Evolutionary conservation across 2,797 vertebrate genomes (phyloP), one percentile per base, ranked within the genome.

Genomic region (Coilia nasus): DNA sequence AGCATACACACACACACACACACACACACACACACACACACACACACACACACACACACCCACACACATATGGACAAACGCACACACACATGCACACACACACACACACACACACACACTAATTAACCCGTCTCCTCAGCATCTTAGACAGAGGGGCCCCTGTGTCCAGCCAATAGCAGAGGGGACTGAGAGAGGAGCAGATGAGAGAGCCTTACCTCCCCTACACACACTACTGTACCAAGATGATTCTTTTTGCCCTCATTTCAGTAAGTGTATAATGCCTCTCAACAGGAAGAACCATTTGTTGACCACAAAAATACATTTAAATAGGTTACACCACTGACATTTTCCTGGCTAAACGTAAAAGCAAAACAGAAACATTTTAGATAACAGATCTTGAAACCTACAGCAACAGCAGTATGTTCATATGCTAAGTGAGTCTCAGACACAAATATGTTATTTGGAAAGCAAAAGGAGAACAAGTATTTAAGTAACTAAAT

Each of bases 41-140:
- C 62, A 67, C 23, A 67, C 62, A 28, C 62, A 67, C 62, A 67
- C 62, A 67, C 62, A 71, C 64, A 71, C n/a, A 25, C 60, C 25
- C 60, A 64, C 60, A 64, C 60, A 64, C 60, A 64, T n/a, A 25
- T n/a, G 25, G 7, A 64, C 60, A 25, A 6, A 25, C 60, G 25
- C 60, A 64, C 60, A 25, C 60, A 64, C 60, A 64, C 60, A 64
- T n/a, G 25, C 60, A 11, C n/a, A 64, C n/a, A 25, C n/a, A 64
- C 60, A 64, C 60, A 64, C 60, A 64, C 60, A 64, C 60, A 25
- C 60, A 25, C 60, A 25, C 67, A 35, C 67, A 75, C 67, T 75
- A 75, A 64, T 64, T 64, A 64, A 64, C 23, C 62, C 10, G 62
- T 64, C 62, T 60, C 59, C 59, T 64, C 62, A 75, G 67, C 67